Percentiles rank a stretch among this genome's conserved stretches.
Evolutionary conservation across 2,797 vertebrate species (phyloP).

Genomic region (Amazona finschi): DNA sequence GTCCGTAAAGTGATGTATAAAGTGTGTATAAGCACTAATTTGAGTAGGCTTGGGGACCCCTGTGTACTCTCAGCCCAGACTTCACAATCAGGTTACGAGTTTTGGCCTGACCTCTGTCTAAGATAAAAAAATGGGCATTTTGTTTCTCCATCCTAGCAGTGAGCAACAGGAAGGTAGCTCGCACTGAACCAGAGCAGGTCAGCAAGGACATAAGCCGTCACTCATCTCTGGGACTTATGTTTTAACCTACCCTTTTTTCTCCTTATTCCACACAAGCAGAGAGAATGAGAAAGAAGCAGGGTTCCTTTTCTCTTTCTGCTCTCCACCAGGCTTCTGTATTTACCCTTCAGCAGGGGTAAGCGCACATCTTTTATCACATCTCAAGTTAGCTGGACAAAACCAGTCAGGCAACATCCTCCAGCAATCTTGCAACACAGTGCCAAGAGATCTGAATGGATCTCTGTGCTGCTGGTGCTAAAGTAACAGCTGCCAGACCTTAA

Average conservation of each 20-base stretch:
- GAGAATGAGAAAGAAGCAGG: neutral
- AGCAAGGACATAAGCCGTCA: neutral
- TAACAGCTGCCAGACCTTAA: neutral
- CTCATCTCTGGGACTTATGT: neutral
- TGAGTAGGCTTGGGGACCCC: neutral
- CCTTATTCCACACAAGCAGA: neutral
- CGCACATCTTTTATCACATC: neutral
- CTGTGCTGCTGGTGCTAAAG: neutral
- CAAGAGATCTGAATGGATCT: fast-evolving
- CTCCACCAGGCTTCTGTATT: neutral
- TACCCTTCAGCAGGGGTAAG: neutral
- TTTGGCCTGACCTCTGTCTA: neutral
- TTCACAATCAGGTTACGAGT: neutral
- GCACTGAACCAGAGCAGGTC: neutral
- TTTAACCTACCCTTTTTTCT: neutral
- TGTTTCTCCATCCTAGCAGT: neutral
- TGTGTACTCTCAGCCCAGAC: neutral
- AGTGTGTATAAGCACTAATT: neutral
- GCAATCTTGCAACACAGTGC: neutral
- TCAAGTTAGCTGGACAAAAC: neutral
- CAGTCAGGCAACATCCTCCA: neutral
- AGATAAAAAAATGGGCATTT: neutral
- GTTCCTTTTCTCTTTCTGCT: neutral
- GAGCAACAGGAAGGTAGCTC: neutral
- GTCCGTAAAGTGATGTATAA: neutral